Conservation (phyloP, 1,140 invertebrate species). For the Heliothis virescens region DNA sequence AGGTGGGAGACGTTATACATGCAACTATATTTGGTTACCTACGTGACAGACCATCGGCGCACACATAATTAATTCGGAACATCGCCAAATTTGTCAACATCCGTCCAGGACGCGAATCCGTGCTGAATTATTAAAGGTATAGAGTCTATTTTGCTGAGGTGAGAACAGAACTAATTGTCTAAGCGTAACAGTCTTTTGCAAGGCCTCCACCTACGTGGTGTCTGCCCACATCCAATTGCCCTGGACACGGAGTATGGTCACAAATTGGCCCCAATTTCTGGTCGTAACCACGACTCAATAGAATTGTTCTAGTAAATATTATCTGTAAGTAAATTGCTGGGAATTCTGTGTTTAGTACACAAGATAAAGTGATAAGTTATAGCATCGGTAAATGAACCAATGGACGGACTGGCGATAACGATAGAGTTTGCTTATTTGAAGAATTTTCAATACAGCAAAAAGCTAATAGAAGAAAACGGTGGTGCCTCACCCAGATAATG, state of each 20-base stretch:
- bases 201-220: conserved; percentile 80
- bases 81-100: conserved; percentile 74
- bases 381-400: conserved; percentile 13
- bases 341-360: conserved; percentile 36
- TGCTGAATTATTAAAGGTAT: conserved; percentile 66
- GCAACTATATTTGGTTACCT: conserved; percentile 75
- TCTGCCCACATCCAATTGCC: conserved; percentile 81
- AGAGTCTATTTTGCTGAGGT: conserved; percentile 65
- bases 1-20: conserved; percentile 70
- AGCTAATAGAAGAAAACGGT: not conserved
- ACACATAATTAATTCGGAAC: conserved; percentile 79
- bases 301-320: conserved; percentile 48
- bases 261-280: conserved; percentile 68
- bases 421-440: not conserved
- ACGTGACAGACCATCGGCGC: conserved; percentile 76
- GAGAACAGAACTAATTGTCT: conserved; percentile 62
- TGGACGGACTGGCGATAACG: conserved; percentile 17
- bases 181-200: conserved; percentile 74
- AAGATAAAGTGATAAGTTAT: conserved; percentile 18
- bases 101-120: conserved; percentile 62
- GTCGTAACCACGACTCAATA: conserved; percentile 41
- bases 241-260: conserved; percentile 53
- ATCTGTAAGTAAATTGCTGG: conserved; percentile 35
- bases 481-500: conserved; percentile 47
- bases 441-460: conserved; percentile 30